phyloP scores from a whole-genome alignment of 2,888 invertebrate genomes.

The Archips xylosteana region DNA sequence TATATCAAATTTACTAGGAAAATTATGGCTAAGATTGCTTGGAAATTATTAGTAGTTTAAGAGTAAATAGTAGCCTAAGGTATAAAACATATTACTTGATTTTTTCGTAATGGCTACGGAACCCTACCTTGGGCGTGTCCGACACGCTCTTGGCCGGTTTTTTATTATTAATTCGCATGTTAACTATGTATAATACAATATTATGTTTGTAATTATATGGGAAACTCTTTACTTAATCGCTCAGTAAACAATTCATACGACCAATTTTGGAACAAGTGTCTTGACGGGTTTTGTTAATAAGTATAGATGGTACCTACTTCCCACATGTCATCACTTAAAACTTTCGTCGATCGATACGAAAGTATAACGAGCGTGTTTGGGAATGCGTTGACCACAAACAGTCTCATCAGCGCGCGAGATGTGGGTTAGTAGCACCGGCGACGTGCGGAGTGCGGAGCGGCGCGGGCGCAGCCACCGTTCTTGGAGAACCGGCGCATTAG shows the following conservation, averaged over 20 bases:
- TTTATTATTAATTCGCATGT: background rate
- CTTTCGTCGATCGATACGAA: conserved; percentile 80
- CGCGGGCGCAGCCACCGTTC: conserved; percentile 55
- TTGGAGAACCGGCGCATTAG: conserved; percentile 70
- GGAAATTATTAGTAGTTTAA: too few relatives aligned
- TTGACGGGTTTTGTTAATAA: conserved; percentile 16
- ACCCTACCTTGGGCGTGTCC: too few relatives aligned
- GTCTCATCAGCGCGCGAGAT: conserved; percentile 76
- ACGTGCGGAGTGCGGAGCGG: conserved; percentile 59
- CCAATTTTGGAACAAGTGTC: conserved; percentile 7
- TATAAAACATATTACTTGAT: too few relatives aligned
- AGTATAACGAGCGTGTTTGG: conserved; percentile 81
- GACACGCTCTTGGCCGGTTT: too few relatives aligned
- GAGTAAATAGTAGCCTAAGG: too few relatives aligned
- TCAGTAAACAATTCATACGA: conserved; percentile 3
- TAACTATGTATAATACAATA: background rate
- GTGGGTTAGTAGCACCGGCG: conserved; percentile 79
- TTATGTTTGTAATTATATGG: background rate
- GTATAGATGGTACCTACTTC: conserved; percentile 53
- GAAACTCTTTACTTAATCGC: conserved; percentile 7
- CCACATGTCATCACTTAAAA: conserved; percentile 63
- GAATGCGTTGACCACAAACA: conserved; percentile 75
- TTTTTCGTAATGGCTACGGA: too few relatives aligned
- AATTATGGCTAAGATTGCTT: too few relatives aligned
- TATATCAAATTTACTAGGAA: too few relatives aligned